Base-by-base conservation (phyloP, 2,113 vertebrate genomes). In the Coregonus clupeaformis region DNA sequence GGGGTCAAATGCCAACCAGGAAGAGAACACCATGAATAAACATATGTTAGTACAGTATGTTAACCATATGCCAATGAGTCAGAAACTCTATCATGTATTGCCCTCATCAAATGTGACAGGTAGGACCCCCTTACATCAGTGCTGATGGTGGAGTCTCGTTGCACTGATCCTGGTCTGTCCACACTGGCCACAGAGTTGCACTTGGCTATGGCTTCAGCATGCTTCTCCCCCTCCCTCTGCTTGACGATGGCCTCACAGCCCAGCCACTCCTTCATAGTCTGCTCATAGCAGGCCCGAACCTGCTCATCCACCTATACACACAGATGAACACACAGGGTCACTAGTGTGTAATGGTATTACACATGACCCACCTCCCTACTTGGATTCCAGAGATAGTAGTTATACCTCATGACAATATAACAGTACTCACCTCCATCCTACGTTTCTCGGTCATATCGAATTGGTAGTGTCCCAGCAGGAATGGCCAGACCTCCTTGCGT, bases 221-320 rank as follows among this genome's bases (percentile, higher is more conserved):
- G 97, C 0, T 97, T 97, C 84, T 98, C 96, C 62, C 95, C 91
- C 91, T 99, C 98, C 30, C 96, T 90, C 91, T 99, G 96, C 62
- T 92, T 89, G 66, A 99, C 97, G 0, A 99, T 98, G 42, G 95
- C 95, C 87, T 99, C 98, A 0, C 98, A 98, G 47, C 97, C 98
- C 91, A 96, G 90, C 98, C 98, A 99, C 86, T 99, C 95, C 0
- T 95, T 94, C 96, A 99, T 96, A 5, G 94, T 99, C 87, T 98
- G 97, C 72, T 96, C 91, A 0, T 98, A 99, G 92, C 93, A 92
- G 2, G 89, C 84, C 0, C 93, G 92, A 25, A 93, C 93, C 90
- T 95, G 94, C 63, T 95, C 92, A 0, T 99, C 97, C 49, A 96
- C 94, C 97, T 99, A 88, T 47, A 3, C 49, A 68, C 18, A 18